Base-by-base conservation (phyloP, 2,888 invertebrate genomes). In the Spisula solida region DNA sequence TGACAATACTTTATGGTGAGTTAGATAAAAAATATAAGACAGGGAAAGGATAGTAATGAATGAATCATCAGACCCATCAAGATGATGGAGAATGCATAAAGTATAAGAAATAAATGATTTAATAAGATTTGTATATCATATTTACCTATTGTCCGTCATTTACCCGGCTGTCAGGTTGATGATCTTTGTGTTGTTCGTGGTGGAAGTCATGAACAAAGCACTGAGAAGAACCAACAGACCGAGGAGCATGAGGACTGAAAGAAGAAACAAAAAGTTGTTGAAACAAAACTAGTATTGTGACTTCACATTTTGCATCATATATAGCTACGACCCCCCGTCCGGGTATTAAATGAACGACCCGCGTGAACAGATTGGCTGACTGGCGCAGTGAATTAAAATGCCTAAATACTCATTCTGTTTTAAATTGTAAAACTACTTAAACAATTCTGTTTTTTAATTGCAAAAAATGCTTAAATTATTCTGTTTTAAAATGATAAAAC, bases 231-330 rank as follows among this genome's bases (percentile, higher is more conserved):
- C 12, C 34, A 86, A n/a, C 12, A 82, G 34, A 2, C 86, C 86
- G 31, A 82, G n/a, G 41, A 86, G 78, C 70, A 75, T 75, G 8
- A 86, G 16, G n/a, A 70, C 86, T 86, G 86, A 0, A 86, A 86
- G 25, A 10, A 75, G 31, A 70, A 82, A 25, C 20, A 79, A 34
- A 41, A 29, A 41, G 4, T 41, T 5, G 41, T 41, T 41, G 29
- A 70, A 25, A 70, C 25, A 14, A 70, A 34, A 60, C 60, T 16
- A 47, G 6, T 47, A 18, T 20, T 8, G n/a, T 20, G n/a, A 6
- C 6, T 70, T 70, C 29, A 25, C 31, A 80, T 12, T 16, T 34
- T 47, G 47, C 29, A 41, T 41, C n/a, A n/a, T n/a, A n/a, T n/a
- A n/a, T n/a, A n/a, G n/a, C n/a, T n/a, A n/a, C n/a, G n/a, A n/a